Evolutionary conservation across 2,797 vertebrate species (phyloP).

Genomic region (Valencia hispanica): DNA sequence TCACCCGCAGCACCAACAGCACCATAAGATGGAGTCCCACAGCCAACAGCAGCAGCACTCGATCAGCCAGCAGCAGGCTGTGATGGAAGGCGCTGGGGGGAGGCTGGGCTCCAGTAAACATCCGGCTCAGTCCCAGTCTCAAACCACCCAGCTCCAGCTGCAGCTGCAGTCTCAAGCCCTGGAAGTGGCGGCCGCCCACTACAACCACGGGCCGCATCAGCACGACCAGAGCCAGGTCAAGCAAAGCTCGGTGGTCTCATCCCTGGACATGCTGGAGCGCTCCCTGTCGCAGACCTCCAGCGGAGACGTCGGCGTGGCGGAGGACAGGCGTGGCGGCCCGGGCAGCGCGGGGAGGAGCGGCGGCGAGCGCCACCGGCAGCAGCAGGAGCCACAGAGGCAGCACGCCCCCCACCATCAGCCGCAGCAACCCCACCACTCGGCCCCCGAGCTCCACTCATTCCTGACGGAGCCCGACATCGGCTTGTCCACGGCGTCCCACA

Average conservation of each 20-base stretch:
- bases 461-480: conserved; percentile 82
- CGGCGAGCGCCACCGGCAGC: conserved; percentile 74
- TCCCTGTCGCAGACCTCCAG: conserved; percentile 82
- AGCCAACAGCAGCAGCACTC: conserved; percentile 79
- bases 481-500: conserved; percentile 76
- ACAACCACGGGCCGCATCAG: conserved; percentile 78
- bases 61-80: conserved; percentile 85
- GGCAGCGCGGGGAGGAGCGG: conserved; percentile 69
- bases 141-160: conserved; percentile 87
- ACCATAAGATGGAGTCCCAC: conserved; percentile 72
- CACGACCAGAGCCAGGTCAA: conserved; percentile 81
- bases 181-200: conserved; percentile 84
- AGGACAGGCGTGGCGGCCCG: conserved; percentile 72
- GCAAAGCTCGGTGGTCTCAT: conserved; percentile 82
- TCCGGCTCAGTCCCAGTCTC: conserved; percentile 76
- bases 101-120: conserved; percentile 76
- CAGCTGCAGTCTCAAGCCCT: conserved; percentile 89
- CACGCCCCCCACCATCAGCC: conserved; percentile 75
- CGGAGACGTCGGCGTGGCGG: conserved; percentile 72
- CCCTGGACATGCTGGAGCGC: conserved; percentile 85
- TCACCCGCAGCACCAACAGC: conserved; percentile 61
- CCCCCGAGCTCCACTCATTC: conserved; percentile 83
- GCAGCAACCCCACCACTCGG: conserved; percentile 71
- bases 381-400: conserved; percentile 73
- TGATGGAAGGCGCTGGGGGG: conserved; percentile 84